Percentiles rank a stretch among this genome's conserved stretches.
These are phyloP conservation scores for Paralvinella palmiformis DNA, from an alignment of 1,140 invertebrate genomes.

Conservation along the genomic window DNA sequence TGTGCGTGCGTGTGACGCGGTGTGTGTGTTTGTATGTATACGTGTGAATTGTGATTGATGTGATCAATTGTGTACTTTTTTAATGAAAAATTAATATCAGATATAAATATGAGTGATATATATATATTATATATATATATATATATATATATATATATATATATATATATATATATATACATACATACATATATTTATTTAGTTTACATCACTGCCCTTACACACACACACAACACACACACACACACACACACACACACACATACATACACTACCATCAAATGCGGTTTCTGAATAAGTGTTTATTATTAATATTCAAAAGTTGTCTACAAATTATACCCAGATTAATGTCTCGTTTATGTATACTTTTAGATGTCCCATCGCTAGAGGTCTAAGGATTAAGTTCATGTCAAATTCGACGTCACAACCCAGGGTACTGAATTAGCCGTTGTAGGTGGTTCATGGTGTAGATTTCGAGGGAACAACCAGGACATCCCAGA, in stretches of 20 bases:
- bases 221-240: background rate
- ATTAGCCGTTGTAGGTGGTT: too few species aligned
- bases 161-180: background rate
- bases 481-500: too few species aligned
- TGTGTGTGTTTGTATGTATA: background rate
- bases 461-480: too few species aligned
- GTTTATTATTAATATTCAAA: too few species aligned
- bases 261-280: background rate
- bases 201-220: background rate
- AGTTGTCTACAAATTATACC: too few species aligned
- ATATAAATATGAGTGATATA: background rate
- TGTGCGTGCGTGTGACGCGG: background rate
- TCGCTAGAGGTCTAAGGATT: background rate
- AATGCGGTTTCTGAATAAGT: background rate
- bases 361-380: background rate
- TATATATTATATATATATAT: conserved; percentile 2
- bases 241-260: background rate
- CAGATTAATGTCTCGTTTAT: background rate
- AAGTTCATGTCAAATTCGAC: background rate
- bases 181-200: background rate
- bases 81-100: background rate
- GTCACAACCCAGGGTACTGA: background rate
- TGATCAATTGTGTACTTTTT: background rate
- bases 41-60: background rate
- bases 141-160: background rate